Conservation (phyloP, 1,140 invertebrate species). For the Drosophila subobscura region DNA sequence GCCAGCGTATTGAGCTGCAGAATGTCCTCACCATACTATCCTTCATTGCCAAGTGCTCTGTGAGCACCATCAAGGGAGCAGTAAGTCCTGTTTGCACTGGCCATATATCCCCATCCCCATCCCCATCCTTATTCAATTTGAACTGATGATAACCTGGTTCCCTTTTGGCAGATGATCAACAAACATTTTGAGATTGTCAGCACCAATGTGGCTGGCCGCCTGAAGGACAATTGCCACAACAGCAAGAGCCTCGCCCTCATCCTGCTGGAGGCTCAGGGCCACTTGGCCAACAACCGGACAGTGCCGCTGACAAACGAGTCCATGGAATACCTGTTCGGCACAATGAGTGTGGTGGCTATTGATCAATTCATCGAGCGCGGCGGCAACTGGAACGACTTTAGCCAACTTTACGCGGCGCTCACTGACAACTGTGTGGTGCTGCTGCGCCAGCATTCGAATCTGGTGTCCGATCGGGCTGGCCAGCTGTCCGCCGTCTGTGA, state of each 20-base stretch:
- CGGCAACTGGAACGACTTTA: constrained; percentile 53
- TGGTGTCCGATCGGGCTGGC: constrained; percentile 72
- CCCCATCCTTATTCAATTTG: too few relatives aligned
- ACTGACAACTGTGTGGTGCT: constrained; percentile 56
- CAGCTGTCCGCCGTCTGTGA: constrained; percentile 70
- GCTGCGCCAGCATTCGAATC: constrained; percentile 59
- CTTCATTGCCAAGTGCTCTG: constrained; percentile 68
- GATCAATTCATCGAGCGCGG: constrained; percentile 53
- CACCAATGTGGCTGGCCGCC: constrained; percentile 43
- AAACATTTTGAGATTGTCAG: constrained; percentile 74
- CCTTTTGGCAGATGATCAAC: constrained; percentile 69
- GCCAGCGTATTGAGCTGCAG: constrained; percentile 38
- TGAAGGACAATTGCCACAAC: constrained; percentile 23
- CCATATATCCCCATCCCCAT: neutral
- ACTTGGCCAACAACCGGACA: constrained; percentile 64
- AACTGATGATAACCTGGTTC: too few relatives aligned
- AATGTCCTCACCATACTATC: constrained; percentile 62
- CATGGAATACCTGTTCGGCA: constrained; percentile 65
- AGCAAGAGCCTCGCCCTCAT: constrained; percentile 36
- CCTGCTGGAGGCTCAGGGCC: constrained; percentile 59
- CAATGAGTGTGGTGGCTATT: constrained; percentile 71
- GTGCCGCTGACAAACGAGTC: constrained; percentile 70
- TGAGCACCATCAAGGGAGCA: constrained; percentile 74
- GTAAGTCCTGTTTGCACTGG: constrained; percentile 38
- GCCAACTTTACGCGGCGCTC: constrained; percentile 48